phyloP scores from a whole-genome alignment of 2,113 vertebrate genomes.

The Oostethus manadensis region DNA sequence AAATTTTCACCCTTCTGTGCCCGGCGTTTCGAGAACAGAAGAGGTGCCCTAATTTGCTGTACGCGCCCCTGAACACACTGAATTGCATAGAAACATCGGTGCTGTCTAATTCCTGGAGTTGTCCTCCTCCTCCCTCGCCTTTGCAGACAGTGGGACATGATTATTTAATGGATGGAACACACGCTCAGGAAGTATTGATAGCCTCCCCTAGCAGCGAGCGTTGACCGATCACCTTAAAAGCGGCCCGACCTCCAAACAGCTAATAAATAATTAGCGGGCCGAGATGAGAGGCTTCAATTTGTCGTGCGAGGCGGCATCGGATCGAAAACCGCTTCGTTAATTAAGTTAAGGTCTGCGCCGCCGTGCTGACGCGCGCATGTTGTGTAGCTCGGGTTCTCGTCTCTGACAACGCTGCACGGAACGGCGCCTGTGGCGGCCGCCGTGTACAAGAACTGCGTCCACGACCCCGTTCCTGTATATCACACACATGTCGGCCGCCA shows the following conservation, averaged over 20 bases:
- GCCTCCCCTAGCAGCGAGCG: constrained; percentile 61
- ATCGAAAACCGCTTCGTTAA: constrained; percentile 68
- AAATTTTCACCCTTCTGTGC: too few species aligned
- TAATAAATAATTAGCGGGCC: constrained; percentile 72
- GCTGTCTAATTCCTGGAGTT: constrained; percentile 15
- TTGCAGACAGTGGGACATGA: constrained; percentile 50
- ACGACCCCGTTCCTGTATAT: constrained; percentile 36
- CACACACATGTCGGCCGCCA: constrained; percentile 49
- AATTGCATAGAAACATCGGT: constrained; percentile 10
- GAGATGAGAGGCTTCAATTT: constrained; percentile 66
- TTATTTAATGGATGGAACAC: constrained; percentile 65
- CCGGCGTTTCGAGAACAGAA: too few species aligned
- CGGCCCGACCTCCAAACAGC: constrained; percentile 67
- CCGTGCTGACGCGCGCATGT: constrained; percentile 24
- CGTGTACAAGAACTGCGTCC: constrained; percentile 17
- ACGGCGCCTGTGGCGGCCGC: constrained; percentile 66
- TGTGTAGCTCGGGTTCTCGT: constrained; percentile 44
- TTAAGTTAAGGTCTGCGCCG: constrained; percentile 53
- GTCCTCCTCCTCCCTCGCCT: constrained; percentile 25
- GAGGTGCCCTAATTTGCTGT: not conserved
- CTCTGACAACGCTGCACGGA: constrained; percentile 62
- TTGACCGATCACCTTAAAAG: constrained; percentile 68
- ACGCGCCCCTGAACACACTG: constrained; percentile 1
- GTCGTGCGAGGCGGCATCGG: constrained; percentile 41
- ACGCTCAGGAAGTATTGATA: constrained; percentile 64